Evolutionary conservation across 2,797 vertebrate species (phyloP), one percentile per base, ranked within the genome.

Genomic region (Acrossocheilus wenchowensis): DNA sequence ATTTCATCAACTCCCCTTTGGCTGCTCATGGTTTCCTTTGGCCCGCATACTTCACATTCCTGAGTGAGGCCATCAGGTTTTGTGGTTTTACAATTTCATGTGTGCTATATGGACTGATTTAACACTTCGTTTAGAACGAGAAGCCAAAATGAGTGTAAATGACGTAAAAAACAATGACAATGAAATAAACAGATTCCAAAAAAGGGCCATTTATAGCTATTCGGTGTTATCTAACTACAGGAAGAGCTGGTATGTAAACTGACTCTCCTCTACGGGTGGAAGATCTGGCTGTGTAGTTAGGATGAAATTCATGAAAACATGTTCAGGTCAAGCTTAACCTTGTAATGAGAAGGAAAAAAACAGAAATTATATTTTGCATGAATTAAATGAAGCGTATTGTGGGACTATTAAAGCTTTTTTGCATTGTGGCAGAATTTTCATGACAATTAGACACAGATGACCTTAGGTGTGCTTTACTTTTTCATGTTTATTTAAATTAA

Each of bases 41-140:
- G 86, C 90, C 75, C 77, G 86, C 94, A 96, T 96, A 93, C 94
- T 94, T 92, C 86, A 91, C 94, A 96, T 96, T 96, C 95, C 95
- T 90, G 87, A 85, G 88, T 91, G 92, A 90, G 87, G 86, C 91
- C 88, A 90, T 92, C 74, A 90, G 52, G 83, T 89, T 85, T 62
- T 87, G 90, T 88, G 89, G 90, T 89, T 90, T 87, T 66, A 81
- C 81, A 75, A 87, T 75, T 85, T 82, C 62, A 87, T 87, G 34
- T 39, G 82, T 85, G 45, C 78, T 83, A 39, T 69, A 54, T 36
- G 78, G n/a, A 60, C 6, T 66, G 87, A 81, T 86, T 86, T 79
- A 79, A 85, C 41, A 57, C 21, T 5, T 17, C 11, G 48, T 57
- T 57, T 23, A 45, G 21, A 17, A 23, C 2, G 26, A 72, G 36